These are phyloP conservation scores for Palloptera scutellata DNA, from an alignment of 2,888 invertebrate genomes.

Conservation along the genomic window DNA sequence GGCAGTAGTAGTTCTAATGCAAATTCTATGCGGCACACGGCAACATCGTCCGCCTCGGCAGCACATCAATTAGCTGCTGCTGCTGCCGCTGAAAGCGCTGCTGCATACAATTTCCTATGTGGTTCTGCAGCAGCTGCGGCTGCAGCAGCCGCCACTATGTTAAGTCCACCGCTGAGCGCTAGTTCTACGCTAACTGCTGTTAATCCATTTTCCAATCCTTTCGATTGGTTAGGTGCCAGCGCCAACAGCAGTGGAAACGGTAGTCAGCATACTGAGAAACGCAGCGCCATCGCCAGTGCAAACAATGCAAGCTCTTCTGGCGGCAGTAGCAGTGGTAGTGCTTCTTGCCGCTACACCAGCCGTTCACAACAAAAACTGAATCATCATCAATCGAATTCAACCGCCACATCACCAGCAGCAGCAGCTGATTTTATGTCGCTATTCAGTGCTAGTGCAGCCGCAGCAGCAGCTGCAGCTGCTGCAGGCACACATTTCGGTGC, in stretches of 20 bases:
- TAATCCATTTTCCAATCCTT: constrained; percentile 46
- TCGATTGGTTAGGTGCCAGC: constrained; percentile 45
- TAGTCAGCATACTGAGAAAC: constrained; percentile 20
- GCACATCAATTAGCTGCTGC: constrained; percentile 57
- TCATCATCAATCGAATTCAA: constrained; percentile 30
- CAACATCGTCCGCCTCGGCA: constrained; percentile 41
- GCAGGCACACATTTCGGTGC: constrained; percentile 34
- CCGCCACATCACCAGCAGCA: constrained; percentile 42
- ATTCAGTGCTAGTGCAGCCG: constrained; percentile 39
- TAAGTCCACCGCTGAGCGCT: constrained; percentile 58
- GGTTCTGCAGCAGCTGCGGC: constrained; percentile 48
- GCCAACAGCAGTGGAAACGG: constrained; percentile 18
- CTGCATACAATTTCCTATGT: constrained; percentile 47
- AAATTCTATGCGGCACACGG: constrained; percentile 15
- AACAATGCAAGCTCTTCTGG: constrained; percentile 38
- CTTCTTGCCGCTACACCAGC: constrained; percentile 30
- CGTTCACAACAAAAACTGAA: constrained; percentile 36
- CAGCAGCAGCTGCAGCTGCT: constrained; percentile 33
- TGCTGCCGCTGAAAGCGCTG: constrained; percentile 58
- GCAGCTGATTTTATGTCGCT: constrained; percentile 49
- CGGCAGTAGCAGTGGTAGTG: constrained; percentile 34
- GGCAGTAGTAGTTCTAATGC: constrained; percentile 1
- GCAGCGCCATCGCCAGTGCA: constrained; percentile 14
- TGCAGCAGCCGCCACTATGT: constrained; percentile 59
- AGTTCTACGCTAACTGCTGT: constrained; percentile 44